A percentile compares a stretch with the other conserved stretches of the same genome.
These are phyloP conservation scores for Ondatra zibethicus DNA, from an alignment of 2,113 vertebrate genomes.

Conservation along the genomic window DNA sequence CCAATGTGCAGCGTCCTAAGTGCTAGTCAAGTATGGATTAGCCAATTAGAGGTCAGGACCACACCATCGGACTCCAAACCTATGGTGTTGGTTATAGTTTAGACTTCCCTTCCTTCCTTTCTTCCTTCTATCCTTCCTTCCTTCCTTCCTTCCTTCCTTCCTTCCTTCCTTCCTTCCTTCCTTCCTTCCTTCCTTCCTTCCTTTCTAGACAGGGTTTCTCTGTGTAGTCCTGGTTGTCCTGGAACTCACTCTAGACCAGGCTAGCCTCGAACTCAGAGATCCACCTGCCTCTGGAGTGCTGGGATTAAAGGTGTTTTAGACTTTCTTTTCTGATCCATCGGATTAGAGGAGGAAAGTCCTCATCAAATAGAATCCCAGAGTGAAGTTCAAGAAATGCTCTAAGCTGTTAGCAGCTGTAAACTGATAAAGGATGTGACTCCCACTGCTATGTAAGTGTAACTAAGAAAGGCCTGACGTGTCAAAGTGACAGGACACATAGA, in stretches of 20 bases:
- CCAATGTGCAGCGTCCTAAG: background rate
- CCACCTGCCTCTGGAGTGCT: background rate
- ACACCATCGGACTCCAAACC: background rate
- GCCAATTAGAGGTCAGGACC: background rate
- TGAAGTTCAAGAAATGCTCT: background rate
- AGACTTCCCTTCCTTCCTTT: too few relatives aligned
- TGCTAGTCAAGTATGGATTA: background rate
- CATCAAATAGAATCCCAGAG: constrained; percentile 33
- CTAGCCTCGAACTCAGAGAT: background rate
- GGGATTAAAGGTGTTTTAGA: background rate
- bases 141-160: too few relatives aligned
- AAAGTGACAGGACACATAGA: background rate
- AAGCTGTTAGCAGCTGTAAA: background rate
- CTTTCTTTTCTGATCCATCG: background rate
- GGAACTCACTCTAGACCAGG: background rate
- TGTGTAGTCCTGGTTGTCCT: too few relatives aligned
- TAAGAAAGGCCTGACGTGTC: constrained; percentile 30
- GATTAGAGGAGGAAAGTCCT: constrained; percentile 27
- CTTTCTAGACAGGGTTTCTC: too few relatives aligned
- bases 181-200: too few relatives aligned
- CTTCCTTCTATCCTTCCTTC: background rate
- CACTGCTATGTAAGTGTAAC: background rate
- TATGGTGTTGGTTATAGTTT: constrained; percentile 26
- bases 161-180: accelerated
- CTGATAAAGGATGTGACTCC: constrained; percentile 33